Evolutionary conservation across 2,797 vertebrate genomes (phyloP), one percentile per base, ranked within the genome.

Genomic region (Microctenopoma lineatum): DNA sequence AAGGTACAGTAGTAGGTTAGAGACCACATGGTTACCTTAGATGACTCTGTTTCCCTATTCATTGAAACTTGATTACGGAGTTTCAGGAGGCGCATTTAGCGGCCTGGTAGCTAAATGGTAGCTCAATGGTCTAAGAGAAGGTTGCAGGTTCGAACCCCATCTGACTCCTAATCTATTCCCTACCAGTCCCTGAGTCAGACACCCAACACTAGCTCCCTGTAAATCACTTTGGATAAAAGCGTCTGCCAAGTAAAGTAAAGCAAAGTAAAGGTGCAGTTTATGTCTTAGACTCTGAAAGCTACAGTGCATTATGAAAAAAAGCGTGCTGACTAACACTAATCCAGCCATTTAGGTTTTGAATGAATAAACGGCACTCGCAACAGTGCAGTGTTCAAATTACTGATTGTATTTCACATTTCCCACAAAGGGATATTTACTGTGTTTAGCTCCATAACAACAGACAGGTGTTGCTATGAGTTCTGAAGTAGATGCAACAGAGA

Each of bases 11-110:
- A 36, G 34, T n/a, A 59, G 36, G 65, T 42, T n/a, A 81, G 44
- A 75, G 70, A 73, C 75, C 65, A 81, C 61, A 66, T 29, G 48
- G 16, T 55, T 52, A 47, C 26, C 50, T 56, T 5, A 25, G 36
- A 46, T 42, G 60, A 59, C 53, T 55, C 5, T 59, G 32, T 50
- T 4, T 27, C 18, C 50, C 46, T 9, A 25, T 29, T 16, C 15
- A 41, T 48, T 32, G 83, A 45, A 85, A 86, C 76, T 52, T 9
- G 41, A 67, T 85, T 72, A 85, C 29, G 46, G 21, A 68, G 21
- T 41, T 29, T 0, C 42, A 41, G 18, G 27, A n/a, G 34, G 50
- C 47, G 11, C 54, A 57, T 21, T 21, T 21, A 21, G 21, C 21
- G 21, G 21, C 21, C 21, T 21, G 21, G 21, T 21, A 21, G 21